Evolutionary conservation across 2,113 vertebrate genomes (phyloP), one percentile per base, ranked within the genome.

Genomic region (Microcebus tavaratra): DNA sequence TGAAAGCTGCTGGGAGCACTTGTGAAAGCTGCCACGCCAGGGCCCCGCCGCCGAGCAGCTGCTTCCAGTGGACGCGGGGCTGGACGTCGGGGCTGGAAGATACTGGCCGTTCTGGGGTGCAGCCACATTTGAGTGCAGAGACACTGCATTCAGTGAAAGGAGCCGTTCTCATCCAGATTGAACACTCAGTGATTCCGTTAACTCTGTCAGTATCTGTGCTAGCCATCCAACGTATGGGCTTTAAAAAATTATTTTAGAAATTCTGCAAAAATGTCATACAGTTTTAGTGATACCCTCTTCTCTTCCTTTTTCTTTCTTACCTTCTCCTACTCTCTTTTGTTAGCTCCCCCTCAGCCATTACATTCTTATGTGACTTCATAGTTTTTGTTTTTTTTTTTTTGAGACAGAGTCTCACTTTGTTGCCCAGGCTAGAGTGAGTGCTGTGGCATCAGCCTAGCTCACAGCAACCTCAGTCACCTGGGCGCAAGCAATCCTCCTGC

Each of bases 221-320:
- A 39, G 48, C 39, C 75, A 14, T 25, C 48, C 61, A 67, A 53
- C 6, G 3, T 76, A 65, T 48, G 68, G 55, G 57, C 67, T 94
- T 91, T 31, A 63, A 45, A 88, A 79, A 84, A 2, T 53, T 68
- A 13, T 88, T 96, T 91, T 83, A 48, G 85, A 78, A 79, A 87
- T 59, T 14, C 15, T 79, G 75, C 5, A 61, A 27, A 89, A 85
- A 25, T 65, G 75, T 75, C 3, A 27, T 39, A 5, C 15, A 34
- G 31, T 39, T 25, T 57, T 18, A 59, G 29, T 0, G 3, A 1
- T 39, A 8, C 23, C 45, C 78, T 72, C 15, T 68, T 31, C 17
- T 18, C 29, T 45, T 27, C 42, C 73, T 75, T 65, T 78, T 57
- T 61, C 13, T 83, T 83, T 42, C 29, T n/a, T 25, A 48, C 50